phyloP scores from a whole-genome alignment of 2,888 invertebrate genomes.

The Ormyrus rosae region DNA sequence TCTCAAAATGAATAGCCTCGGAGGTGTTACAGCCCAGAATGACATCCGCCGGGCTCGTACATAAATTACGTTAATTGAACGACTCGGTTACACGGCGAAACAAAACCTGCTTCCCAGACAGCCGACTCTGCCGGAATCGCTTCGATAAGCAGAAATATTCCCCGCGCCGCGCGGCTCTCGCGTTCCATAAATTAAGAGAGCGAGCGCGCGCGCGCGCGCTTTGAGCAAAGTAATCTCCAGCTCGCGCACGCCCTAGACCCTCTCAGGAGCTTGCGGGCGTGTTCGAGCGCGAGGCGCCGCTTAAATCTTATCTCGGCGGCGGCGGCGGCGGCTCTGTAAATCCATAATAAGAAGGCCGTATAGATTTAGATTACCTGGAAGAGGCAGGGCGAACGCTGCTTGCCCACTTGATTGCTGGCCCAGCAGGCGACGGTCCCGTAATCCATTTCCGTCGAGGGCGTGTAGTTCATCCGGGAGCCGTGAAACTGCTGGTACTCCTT shows the following conservation, averaged over 20 bases:
- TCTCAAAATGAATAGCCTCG: no score
- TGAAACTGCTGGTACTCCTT: conserved; percentile 74
- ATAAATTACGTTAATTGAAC: no score
- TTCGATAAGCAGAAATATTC: conserved; percentile 20
- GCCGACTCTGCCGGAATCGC: no score
- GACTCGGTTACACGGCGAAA: no score
- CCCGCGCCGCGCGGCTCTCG: neutral
- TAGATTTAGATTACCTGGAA: conserved; percentile 81
- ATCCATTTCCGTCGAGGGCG: conserved; percentile 91
- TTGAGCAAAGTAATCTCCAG: conserved; percentile 14
- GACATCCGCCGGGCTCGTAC: no score
- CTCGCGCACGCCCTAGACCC: neutral
- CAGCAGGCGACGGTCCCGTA: conserved; percentile 93
- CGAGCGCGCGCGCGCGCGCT: neutral
- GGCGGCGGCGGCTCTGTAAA: conserved; percentile 16
- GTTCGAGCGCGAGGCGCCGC: neutral
- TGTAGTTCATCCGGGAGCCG: conserved; percentile 87
- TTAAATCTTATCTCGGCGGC: conserved; percentile 23
- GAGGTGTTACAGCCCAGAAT: no score
- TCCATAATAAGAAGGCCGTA: conserved; percentile 25
- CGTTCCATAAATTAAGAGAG: conserved; percentile 45
- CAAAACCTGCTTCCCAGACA: no score
- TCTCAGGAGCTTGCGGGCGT: neutral
- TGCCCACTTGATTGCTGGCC: conserved; percentile 89
- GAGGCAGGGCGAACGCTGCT: conserved; percentile 89